Evolutionary conservation across 2,797 vertebrate species (phyloP).

Genomic region (Cottoperca gobio): DNA sequence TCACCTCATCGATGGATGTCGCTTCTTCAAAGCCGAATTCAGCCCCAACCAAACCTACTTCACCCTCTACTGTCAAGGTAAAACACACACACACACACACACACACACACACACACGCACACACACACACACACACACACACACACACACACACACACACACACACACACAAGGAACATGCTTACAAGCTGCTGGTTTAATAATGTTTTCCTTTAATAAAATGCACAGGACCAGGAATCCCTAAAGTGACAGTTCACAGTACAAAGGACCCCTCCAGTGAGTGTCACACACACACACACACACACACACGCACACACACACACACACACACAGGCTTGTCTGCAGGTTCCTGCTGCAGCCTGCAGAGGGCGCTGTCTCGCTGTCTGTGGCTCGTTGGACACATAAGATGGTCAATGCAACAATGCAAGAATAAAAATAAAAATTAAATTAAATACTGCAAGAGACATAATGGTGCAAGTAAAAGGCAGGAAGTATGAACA

Average conservation of each 20-base stretch:
- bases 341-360: conserved; percentile 47
- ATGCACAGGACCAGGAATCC: conserved; percentile 85
- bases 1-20: conserved; percentile 82
- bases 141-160: conserved; percentile 13
- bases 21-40: conserved; percentile 85
- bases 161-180: neutral
- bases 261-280: conserved; percentile 85
- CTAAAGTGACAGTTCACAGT: conserved; percentile 86
- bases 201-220: conserved; percentile 34
- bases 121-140: neutral
- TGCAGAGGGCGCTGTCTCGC: conserved; percentile 47
- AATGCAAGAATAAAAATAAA: too few relatives aligned
- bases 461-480: too few relatives aligned
- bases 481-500: too few relatives aligned
- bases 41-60: conserved; percentile 86
- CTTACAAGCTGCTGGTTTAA: conserved; percentile 24
- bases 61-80: conserved; percentile 87
- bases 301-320: too few relatives aligned
- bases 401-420: too few relatives aligned
- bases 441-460: too few relatives aligned
- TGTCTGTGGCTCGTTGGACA: too few relatives aligned
- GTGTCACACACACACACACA: conserved; percentile 42
- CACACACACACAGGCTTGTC: neutral
- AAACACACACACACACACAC: conserved; percentile 23
- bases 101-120: neutral